Conservation (phyloP, 2,888 invertebrate species). For the Pammene fasciana region DNA sequence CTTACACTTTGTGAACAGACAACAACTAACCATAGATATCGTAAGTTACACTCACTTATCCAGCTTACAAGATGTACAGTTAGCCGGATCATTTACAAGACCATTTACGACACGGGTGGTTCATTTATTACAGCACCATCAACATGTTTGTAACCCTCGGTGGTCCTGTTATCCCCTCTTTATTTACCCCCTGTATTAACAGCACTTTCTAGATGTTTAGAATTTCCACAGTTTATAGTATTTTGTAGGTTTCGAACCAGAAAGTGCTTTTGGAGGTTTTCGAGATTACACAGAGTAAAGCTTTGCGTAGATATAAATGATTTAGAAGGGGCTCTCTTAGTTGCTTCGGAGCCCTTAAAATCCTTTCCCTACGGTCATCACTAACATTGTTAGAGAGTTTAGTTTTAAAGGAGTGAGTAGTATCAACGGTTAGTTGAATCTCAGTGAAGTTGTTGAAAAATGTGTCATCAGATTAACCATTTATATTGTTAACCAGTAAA, state of each 20-base stretch:
- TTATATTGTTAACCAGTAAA: conserved; percentile 5
- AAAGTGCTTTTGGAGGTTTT: conserved; percentile 46
- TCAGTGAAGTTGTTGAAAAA: conserved; percentile 61
- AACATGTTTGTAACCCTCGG: conserved; percentile 53
- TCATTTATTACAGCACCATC: conserved; percentile 55
- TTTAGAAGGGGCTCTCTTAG: conserved; percentile 66
- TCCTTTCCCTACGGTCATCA: conserved; percentile 55
- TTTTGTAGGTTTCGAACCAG: conserved; percentile 40
- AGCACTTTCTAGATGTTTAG: conserved; percentile 60
- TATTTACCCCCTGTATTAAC: conserved; percentile 59
- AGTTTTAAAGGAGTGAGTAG: conserved; percentile 59
- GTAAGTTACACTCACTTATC: conserved; percentile 71
- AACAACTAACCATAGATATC: conserved; percentile 81
- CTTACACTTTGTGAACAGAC: conserved; percentile 62
- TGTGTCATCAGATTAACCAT: conserved; percentile 38
- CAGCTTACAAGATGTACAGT: conserved; percentile 72
- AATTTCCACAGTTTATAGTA: conserved; percentile 54
- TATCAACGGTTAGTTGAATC: conserved; percentile 48
- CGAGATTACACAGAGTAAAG: conserved; percentile 61
- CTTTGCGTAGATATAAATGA: conserved; percentile 69
- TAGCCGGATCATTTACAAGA: conserved; percentile 48
- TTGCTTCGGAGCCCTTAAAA: conserved; percentile 67
- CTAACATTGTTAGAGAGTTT: conserved; percentile 63
- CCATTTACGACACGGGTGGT: conserved; percentile 52
- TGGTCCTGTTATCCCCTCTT: conserved; percentile 58